Base-by-base conservation (phyloP, 2,797 vertebrate species). In the Schizopygopsis malacanthus region DNA sequence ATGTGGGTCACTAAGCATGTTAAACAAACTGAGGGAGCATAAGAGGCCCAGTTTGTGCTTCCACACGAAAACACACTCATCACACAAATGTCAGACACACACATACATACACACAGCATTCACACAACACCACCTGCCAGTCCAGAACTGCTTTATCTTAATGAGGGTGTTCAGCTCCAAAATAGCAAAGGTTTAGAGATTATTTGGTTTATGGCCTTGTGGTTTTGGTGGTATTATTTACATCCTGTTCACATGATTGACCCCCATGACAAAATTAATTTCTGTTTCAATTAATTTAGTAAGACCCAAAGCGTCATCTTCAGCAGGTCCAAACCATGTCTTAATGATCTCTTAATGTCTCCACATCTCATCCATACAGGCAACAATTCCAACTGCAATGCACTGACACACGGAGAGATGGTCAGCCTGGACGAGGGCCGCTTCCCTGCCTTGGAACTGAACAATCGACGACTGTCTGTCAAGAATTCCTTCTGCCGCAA, bases 401-500 rank as follows among this genome's bases (percentile, higher is more conserved):
- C 96, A 0, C 94, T 99, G 79, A 96, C 97, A 83, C 98, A 99
- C 0, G 97, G 97, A 0, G 98, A 99, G 94, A 98, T 99, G 97
- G 96, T 99, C 82, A 98, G 98, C 89, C 94, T 99, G 92, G 98
- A 99, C 0, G 98, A 99, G 81, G 96, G 97, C 87, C 97, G 97
- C 6, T 99, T 99, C 88, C 97, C 98, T 0, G 96, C 98, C 0
- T 93, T 99, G 93, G 98, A 99, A 84, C 97, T 99, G 89, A 99
- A 99, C 95, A 99, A 98, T 94, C 96, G 98, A 0, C 94, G 97
- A 2, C 96, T 99, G 70, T 99, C 98, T 0, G 96, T 99, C 90
- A 99, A 99, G 89, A 99, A 99, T 90, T 99, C 98, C 50, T 99
- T 99, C 94, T 99, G 97, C 92, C 90, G 98, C 22, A 99, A 99